These are phyloP conservation scores for Herminia tarsipennalis DNA, from an alignment of 2,888 invertebrate species.

Conservation along the genomic window DNA sequence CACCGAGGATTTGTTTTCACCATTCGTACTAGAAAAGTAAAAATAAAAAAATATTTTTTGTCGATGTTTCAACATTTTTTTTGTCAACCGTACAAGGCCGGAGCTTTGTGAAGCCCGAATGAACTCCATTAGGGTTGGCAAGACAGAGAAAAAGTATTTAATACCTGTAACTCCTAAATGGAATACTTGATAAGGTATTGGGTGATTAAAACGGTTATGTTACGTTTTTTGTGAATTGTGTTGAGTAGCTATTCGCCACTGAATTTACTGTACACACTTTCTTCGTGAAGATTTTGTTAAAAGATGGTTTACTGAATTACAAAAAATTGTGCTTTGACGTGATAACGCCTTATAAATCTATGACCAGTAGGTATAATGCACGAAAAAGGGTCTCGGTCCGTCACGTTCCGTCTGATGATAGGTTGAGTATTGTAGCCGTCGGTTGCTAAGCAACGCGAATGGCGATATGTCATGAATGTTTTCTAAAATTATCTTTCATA, in stretches of 20 bases:
- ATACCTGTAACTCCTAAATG: not conserved
- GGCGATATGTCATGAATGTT: too few relatives aligned
- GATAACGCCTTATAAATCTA: too few relatives aligned
- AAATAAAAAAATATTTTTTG: conserved; percentile 43
- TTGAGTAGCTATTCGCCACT: too few relatives aligned
- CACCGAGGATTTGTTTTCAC: conserved; percentile 39
- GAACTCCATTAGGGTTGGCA: conserved; percentile 54
- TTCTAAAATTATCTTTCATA: too few relatives aligned
- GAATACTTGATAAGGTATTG: conserved; percentile 1
- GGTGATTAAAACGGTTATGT: not conserved
- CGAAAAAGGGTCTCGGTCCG: too few relatives aligned
- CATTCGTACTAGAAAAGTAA: conserved; percentile 22
- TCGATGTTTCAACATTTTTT: conserved; percentile 49
- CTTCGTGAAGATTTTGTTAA: not conserved
- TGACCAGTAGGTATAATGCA: too few relatives aligned
- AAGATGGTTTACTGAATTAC: not conserved
- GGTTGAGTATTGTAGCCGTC: too few relatives aligned
- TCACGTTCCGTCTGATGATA: too few relatives aligned
- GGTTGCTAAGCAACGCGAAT: too few relatives aligned
- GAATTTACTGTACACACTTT: too few relatives aligned
- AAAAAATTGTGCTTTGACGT: too few relatives aligned
- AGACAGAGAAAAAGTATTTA: conserved; percentile 21
- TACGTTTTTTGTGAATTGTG: not conserved
- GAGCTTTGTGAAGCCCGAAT: conserved; percentile 51
- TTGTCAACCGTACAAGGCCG: conserved; percentile 47